Evolutionary conservation across 2,888 invertebrate species (phyloP).

Genomic region (Parascotia fuliginaria): DNA sequence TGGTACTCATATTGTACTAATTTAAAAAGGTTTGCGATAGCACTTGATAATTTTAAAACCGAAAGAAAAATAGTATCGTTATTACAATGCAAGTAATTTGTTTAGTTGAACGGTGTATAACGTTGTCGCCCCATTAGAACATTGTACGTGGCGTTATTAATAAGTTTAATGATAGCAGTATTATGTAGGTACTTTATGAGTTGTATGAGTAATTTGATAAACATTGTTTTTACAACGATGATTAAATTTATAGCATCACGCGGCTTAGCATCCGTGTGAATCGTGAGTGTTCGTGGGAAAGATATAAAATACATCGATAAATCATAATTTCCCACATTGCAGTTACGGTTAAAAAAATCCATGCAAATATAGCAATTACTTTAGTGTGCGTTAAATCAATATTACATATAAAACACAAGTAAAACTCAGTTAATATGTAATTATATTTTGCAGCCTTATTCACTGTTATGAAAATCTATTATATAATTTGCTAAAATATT

Average conservation of each 20-base stretch:
- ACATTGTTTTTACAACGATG: conserved; percentile 11
- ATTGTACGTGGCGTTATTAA: conserved; percentile 14
- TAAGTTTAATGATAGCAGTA: conserved; percentile 23
- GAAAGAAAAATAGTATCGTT: conserved; percentile 21
- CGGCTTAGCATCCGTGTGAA: neutral
- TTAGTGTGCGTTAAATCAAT: too few species aligned
- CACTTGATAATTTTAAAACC: conserved; percentile 25
- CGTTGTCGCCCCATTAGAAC: conserved; percentile 1
- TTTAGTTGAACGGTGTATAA: neutral
- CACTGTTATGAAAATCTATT: too few species aligned
- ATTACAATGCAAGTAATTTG: conserved; percentile 9
- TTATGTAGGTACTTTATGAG: conserved; percentile 15
- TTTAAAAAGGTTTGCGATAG: conserved; percentile 28
- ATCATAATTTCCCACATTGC: too few species aligned
- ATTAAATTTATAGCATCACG: neutral
- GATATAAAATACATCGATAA: neutral
- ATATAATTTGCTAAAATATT: too few species aligned
- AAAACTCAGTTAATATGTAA: too few species aligned
- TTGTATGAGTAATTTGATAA: conserved; percentile 32
- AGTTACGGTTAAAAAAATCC: too few species aligned
- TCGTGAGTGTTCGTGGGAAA: too few species aligned
- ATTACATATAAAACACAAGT: too few species aligned
- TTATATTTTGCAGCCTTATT: too few species aligned
- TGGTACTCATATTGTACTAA: conserved; percentile 28
- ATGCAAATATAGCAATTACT: too few species aligned